These are phyloP conservation scores for Rhorus exstirpatorius DNA, from an alignment of 2,888 invertebrate species.

Conservation along the genomic window DNA sequence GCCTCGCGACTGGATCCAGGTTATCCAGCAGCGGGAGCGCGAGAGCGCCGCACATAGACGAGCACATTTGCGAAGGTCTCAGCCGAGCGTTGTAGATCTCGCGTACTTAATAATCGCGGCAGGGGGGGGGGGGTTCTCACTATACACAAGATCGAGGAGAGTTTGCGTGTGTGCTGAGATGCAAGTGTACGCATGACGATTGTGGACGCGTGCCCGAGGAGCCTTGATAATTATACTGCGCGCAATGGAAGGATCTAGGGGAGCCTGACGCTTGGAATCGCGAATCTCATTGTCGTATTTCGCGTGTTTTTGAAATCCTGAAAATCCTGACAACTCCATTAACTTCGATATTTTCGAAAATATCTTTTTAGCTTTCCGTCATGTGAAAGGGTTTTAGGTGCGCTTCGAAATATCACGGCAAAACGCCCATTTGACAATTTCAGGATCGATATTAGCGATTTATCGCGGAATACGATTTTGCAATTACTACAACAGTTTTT, in stretches of 20 bases:
- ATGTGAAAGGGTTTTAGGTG: not conserved
- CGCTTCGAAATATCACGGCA: not conserved
- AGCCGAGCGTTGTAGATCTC: conserved; percentile 31
- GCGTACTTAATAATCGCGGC: conserved; percentile 48
- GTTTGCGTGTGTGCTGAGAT: conserved; percentile 39
- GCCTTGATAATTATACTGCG: conserved; percentile 56
- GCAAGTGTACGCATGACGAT: conserved; percentile 29
- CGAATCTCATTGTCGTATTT: conserved; percentile 13
- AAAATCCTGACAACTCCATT: not conserved
- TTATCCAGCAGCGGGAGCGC: conserved; percentile 62
- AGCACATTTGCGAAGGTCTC: conserved; percentile 63
- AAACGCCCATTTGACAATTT: too few species aligned
- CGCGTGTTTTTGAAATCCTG: not conserved
- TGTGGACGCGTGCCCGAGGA: conserved; percentile 59
- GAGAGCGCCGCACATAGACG: conserved; percentile 21
- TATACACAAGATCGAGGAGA: conserved; percentile 22
- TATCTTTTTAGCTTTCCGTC: not conserved
- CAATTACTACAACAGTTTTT: too few species aligned
- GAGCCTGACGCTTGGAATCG: conserved; percentile 26
- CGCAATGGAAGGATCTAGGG: conserved; percentile 56
- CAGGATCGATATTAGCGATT: too few species aligned
- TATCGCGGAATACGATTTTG: too few species aligned
- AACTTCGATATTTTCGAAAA: not conserved
- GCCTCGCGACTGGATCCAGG: conserved; percentile 66
- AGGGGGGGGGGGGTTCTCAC: not conserved